Conservation (phyloP, 2,888 invertebrate genomes). For the Apodemia duryi region DNA sequence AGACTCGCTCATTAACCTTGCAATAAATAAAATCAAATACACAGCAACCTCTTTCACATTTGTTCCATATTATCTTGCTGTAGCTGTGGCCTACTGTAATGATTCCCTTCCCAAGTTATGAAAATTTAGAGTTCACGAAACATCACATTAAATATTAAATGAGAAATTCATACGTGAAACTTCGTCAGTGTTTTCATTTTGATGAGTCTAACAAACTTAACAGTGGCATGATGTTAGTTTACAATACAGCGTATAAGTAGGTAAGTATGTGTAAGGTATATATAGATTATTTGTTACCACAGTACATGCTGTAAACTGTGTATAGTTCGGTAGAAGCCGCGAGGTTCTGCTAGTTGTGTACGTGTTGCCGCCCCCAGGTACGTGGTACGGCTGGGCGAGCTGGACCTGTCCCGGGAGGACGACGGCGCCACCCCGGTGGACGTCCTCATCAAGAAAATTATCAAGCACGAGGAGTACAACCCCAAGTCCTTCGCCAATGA, state of each 20-base stretch:
- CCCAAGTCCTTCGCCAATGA: constrained; percentile 83
- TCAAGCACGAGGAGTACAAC: constrained; percentile 84
- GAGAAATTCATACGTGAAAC: no score
- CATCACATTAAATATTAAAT: no score
- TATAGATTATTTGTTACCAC: no score
- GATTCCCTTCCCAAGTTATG: no score
- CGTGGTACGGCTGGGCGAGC: constrained; percentile 86
- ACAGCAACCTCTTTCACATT: no score
- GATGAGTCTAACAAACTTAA: no score
- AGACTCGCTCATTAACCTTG: no score
- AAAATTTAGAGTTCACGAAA: no score
- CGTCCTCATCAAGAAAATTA: constrained; percentile 76
- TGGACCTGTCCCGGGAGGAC: constrained; percentile 81
- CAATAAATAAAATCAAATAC: no score
- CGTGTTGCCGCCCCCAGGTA: constrained; percentile 54
- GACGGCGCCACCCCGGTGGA: constrained; percentile 82
- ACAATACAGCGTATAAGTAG: accelerated
- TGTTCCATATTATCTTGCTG: accelerated
- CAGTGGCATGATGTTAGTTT: accelerated
- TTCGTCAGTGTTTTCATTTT: no score
- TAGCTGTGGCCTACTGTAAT: no score
- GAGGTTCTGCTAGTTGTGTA: not conserved
- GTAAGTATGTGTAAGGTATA: no score
- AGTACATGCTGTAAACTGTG: not conserved
- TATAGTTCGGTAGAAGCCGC: not conserved